phyloP scores from a whole-genome alignment of 2,888 invertebrate species.

The Sepioteuthis lessoniana region DNA sequence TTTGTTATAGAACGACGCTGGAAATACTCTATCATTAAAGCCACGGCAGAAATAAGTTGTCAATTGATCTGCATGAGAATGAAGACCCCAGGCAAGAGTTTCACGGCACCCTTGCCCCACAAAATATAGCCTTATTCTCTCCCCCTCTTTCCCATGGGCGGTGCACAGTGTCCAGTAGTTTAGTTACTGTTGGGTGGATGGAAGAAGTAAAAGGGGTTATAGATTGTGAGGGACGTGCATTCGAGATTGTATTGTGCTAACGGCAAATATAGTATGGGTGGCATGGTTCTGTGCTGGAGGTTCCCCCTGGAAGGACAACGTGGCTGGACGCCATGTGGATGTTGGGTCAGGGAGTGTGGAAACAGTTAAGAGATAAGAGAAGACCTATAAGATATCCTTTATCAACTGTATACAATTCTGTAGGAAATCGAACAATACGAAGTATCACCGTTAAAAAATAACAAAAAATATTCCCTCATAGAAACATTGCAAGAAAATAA shows the following conservation, averaged over 20 bases:
- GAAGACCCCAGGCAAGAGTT: background rate
- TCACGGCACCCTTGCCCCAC: background rate
- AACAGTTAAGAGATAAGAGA: background rate
- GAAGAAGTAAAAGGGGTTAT: background rate
- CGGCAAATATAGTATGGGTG: background rate
- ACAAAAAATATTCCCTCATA: too few relatives aligned
- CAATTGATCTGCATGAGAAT: background rate
- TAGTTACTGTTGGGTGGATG: background rate
- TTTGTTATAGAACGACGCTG: background rate
- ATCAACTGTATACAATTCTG: background rate
- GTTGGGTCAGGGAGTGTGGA: background rate
- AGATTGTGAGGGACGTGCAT: background rate
- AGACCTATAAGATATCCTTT: background rate
- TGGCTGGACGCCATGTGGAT: background rate
- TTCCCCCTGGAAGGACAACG: background rate
- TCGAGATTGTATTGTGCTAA: background rate
- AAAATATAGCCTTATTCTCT: background rate
- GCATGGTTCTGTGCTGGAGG: constrained; percentile 2
- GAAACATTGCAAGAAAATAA: too few relatives aligned
- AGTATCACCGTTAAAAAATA: too few relatives aligned
- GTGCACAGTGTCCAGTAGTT: background rate
- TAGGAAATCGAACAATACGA: background rate
- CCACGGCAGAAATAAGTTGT: background rate
- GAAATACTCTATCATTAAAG: constrained; percentile 12
- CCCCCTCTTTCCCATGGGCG: background rate